Evolutionary conservation across 2,888 invertebrate genomes (phyloP).

Genomic region (Linyphia triangularis): DNA sequence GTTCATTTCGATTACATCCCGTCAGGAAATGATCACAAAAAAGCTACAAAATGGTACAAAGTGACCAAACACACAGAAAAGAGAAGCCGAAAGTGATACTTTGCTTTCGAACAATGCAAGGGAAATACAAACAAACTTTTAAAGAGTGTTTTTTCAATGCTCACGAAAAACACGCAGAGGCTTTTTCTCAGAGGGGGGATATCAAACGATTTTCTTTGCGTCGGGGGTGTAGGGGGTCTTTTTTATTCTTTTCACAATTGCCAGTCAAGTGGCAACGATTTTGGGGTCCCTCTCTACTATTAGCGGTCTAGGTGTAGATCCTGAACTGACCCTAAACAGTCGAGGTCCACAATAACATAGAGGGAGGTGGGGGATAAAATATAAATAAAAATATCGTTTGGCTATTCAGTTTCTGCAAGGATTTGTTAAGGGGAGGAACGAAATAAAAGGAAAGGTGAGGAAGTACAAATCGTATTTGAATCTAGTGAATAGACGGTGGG

Average conservation of each 20-base stretch:
- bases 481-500: no score
- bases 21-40: constrained; percentile 53
- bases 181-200: constrained; percentile 18
- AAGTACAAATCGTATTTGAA: background rate
- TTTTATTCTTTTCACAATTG: constrained; percentile 41
- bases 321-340: constrained; percentile 69
- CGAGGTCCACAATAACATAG: constrained; percentile 38
- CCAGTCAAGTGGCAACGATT: constrained; percentile 67
- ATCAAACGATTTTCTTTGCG: background rate
- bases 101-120: constrained; percentile 20
- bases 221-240: background rate
- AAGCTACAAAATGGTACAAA: constrained; percentile 66
- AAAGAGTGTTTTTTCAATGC: constrained; percentile 61
- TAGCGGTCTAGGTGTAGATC: constrained; percentile 57
- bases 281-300: constrained; percentile 37
- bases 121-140: constrained; percentile 35
- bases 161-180: constrained; percentile 55
- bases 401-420: constrained; percentile 35
- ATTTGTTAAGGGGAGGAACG: constrained; percentile 30
- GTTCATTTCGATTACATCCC: constrained; percentile 8
- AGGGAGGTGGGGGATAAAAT: constrained; percentile 23
- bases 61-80: constrained; percentile 5
- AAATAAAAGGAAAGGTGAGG: background rate
- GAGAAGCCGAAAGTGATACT: constrained; percentile 60
- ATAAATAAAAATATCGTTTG: constrained; percentile 48